phyloP scores from a whole-genome alignment of 2,888 invertebrate species.

The Automeris io region DNA sequence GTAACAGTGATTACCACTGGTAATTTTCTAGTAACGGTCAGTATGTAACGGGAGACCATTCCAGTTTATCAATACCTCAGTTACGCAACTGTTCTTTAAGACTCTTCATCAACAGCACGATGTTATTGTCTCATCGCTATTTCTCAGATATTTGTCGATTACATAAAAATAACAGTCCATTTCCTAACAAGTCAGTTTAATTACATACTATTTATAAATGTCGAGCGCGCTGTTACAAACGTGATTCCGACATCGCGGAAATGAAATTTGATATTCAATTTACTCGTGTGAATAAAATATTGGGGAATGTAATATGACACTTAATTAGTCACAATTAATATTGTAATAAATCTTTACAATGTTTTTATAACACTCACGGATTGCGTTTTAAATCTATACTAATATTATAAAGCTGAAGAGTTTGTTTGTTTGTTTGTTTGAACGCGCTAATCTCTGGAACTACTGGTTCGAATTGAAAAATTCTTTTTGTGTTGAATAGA shows the following conservation, averaged over 20 bases:
- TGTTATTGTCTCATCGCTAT: constrained; percentile 1
- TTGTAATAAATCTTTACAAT: background rate
- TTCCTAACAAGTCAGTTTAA: constrained; percentile 5
- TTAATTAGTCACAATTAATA: background rate
- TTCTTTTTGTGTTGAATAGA: too few relatives aligned
- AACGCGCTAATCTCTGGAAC: too few relatives aligned
- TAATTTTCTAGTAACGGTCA: constrained; percentile 52
- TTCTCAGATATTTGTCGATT: background rate
- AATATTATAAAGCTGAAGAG: too few relatives aligned
- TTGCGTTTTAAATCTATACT: too few relatives aligned
- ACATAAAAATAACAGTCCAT: background rate
- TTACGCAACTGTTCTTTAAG: constrained; percentile 25
- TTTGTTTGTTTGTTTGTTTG: too few relatives aligned
- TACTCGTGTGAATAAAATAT: background rate
- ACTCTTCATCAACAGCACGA: constrained; percentile 8
- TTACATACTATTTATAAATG: constrained; percentile 4
- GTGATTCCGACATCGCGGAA: constrained; percentile 5
- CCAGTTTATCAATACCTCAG: constrained; percentile 27
- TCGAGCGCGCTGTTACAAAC: background rate
- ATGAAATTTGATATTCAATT: constrained; percentile 5
- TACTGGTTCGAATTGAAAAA: too few relatives aligned
- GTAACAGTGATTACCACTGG: constrained; percentile 37
- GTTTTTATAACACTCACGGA: background rate
- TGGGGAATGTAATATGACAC: background rate
- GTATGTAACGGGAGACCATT: constrained; percentile 47